Conservation (phyloP, 30 jellyfish, hydroid and myxozoan genomes). For the Pseudorhiza aurosa region DNA sequence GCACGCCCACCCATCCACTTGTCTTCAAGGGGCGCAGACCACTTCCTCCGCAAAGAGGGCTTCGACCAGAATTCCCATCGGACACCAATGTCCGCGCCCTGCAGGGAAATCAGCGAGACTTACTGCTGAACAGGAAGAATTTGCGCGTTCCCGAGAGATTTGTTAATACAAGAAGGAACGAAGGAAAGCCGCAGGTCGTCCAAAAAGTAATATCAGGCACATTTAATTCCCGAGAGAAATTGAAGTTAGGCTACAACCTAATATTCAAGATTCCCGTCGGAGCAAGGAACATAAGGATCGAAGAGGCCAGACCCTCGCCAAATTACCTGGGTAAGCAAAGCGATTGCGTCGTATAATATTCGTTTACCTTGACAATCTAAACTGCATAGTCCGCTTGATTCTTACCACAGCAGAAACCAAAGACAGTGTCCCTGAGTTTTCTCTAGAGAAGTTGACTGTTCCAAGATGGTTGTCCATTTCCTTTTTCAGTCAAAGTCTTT, state of each 20-base stretch:
- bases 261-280: conserved; percentile 75
- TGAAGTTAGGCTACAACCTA: conserved; percentile 70
- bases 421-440: no score
- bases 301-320: conserved; percentile 70
- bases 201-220: conserved; percentile 10
- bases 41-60: conserved; percentile 1
- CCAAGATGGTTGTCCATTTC: no score
- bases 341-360: no score
- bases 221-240: conserved; percentile 16
- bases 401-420: no score
- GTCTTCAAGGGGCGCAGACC: neutral
- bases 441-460: no score
- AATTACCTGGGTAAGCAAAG: conserved; percentile 83
- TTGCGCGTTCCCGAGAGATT: neutral
- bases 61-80: neutral
- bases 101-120: neutral
- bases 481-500: no score
- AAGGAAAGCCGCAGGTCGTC: neutral
- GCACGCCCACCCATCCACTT: neutral
- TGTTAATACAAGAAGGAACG: neutral
- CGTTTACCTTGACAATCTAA: no score
- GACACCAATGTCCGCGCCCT: neutral
- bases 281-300: conserved; percentile 55
- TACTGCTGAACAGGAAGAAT: neutral
- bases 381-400: no score